phyloP scores from a whole-genome alignment of 2,888 invertebrate species.

The Nasonovia ribisnigri region DNA sequence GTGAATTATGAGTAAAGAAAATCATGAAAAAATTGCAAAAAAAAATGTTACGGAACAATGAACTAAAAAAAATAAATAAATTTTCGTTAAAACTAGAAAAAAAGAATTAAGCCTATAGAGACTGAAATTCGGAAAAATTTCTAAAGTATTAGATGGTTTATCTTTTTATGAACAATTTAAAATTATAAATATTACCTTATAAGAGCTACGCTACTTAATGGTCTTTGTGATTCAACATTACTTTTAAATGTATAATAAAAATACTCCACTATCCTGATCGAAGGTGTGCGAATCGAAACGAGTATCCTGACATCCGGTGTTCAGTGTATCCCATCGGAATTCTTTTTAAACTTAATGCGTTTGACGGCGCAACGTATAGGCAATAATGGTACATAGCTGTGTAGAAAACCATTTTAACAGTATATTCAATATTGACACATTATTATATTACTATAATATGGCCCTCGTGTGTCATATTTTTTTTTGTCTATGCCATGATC shows the following conservation, averaged over 20 bases:
- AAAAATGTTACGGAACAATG: background rate
- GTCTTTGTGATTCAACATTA: background rate
- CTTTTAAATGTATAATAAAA: background rate
- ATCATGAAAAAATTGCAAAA: background rate
- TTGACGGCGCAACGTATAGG: background rate
- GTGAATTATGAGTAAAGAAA: background rate
- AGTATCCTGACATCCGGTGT: background rate
- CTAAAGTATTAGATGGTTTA: background rate
- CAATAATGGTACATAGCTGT: background rate
- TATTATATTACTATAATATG: background rate
- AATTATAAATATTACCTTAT: background rate
- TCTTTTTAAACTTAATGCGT: background rate
- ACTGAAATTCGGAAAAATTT: background rate
- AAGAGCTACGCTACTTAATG: background rate
- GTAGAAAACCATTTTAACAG: background rate
- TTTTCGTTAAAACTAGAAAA: background rate
- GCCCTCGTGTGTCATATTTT: background rate
- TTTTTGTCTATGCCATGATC: background rate
- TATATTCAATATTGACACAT: background rate
- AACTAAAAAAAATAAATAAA: background rate
- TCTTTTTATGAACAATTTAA: background rate
- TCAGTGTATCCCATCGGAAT: background rate
- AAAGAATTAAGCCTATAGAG: background rate
- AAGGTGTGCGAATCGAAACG: background rate
- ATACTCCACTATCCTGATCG: background rate